A percentile compares a stretch with the other conserved stretches of the same genome.
Conservation (phyloP, 2,888 invertebrate genomes). For the Ommatoiulus sabulosus region DNA sequence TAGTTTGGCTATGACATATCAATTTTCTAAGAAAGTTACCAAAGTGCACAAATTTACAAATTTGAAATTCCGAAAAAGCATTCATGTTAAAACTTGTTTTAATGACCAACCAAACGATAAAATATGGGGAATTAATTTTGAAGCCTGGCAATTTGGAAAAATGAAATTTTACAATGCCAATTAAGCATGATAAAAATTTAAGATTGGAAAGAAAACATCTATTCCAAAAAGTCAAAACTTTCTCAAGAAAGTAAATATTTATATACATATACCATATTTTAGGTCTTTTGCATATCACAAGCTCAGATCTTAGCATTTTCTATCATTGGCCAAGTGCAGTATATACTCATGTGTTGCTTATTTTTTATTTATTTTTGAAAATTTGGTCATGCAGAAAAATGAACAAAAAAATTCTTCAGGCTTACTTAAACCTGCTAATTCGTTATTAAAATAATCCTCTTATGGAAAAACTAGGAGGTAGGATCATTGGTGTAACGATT, state of each 20-base stretch:
- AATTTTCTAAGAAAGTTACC: background rate
- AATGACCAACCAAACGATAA: background rate
- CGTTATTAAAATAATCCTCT: background rate
- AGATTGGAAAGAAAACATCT: background rate
- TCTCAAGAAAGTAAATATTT: background rate
- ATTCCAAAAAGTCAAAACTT: background rate
- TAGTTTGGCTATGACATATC: background rate
- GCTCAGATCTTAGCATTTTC: too few species aligned
- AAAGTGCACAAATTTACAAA: too few species aligned
- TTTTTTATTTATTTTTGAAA: background rate
- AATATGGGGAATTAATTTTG: background rate
- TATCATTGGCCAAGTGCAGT: too few species aligned
- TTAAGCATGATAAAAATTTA: background rate
- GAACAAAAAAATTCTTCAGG: background rate
- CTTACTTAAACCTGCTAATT: background rate
- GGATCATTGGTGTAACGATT: constrained; percentile 1
- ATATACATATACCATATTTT: too few species aligned
- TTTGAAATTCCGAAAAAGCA: too few species aligned
- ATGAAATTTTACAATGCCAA: background rate
- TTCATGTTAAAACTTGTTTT: too few species aligned
- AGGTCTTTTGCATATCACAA: too few species aligned
- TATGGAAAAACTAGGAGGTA: background rate
- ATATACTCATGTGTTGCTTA: too few species aligned
- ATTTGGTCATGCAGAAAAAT: background rate
- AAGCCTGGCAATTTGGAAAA: background rate